phyloP scores from a whole-genome alignment of 2,888 invertebrate species.

The Caradrina kadenii region DNA sequence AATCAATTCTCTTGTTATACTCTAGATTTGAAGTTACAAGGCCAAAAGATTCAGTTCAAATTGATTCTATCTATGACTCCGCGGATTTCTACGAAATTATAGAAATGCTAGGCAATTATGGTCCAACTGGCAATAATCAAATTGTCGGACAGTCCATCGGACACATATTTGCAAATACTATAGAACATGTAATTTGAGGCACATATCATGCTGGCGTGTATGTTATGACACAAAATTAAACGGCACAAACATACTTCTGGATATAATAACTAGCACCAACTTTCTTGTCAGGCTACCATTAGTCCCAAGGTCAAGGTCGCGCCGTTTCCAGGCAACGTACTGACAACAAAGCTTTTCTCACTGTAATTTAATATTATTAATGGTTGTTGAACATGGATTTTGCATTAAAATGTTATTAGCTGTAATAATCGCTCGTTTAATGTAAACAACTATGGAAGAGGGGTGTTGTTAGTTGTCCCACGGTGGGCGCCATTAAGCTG shows the following conservation, averaged over 20 bases:
- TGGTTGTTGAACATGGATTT: slow-evolving; percentile 64
- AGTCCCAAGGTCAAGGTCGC: slow-evolving; percentile 66
- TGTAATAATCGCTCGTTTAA: slow-evolving; percentile 54
- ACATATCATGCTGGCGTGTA: slow-evolving; percentile 6
- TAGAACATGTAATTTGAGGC: not conserved
- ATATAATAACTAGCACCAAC: slow-evolving; percentile 45
- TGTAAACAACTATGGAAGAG: slow-evolving; percentile 38
- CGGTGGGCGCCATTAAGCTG: slow-evolving; percentile 56
- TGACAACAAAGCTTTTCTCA: slow-evolving; percentile 68
- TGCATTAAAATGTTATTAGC: slow-evolving; percentile 64
- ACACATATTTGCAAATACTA: slow-evolving; percentile 1
- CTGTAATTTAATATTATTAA: slow-evolving; percentile 63
- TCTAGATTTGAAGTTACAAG: too few relatives aligned
- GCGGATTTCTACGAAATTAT: slow-evolving; percentile 13
- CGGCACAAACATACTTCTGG: slow-evolving; percentile 36
- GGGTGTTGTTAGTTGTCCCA: slow-evolving; percentile 37
- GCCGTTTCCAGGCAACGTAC: slow-evolving; percentile 68
- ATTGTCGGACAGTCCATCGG: not conserved
- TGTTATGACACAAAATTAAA: slow-evolving; percentile 35
- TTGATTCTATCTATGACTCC: not conserved
- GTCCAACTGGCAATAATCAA: slow-evolving; percentile 3
- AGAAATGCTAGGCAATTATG: not conserved
- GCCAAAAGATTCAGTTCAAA: too few relatives aligned
- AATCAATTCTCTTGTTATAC: too few relatives aligned
- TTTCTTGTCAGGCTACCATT: slow-evolving; percentile 59